Evolutionary conservation across 2,888 invertebrate species (phyloP).

Genomic region (Temnothorax ravouxi): DNA sequence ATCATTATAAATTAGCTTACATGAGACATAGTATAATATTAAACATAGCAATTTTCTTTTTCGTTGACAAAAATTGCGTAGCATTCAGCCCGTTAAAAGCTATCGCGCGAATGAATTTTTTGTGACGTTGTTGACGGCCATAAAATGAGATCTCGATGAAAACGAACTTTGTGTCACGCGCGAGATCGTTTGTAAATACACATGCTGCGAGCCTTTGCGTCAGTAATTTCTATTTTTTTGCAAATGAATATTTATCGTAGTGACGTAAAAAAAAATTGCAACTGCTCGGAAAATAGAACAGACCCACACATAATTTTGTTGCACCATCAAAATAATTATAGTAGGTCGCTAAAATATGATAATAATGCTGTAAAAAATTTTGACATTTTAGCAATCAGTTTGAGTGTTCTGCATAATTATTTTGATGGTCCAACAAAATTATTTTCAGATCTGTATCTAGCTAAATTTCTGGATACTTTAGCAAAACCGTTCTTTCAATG

Average conservation of each 20-base stretch:
- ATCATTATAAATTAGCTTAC: no score
- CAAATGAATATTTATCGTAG: constrained; percentile 29
- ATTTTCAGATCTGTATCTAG: no score
- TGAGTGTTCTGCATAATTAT: no score
- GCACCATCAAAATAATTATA: no score
- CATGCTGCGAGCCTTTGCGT: not conserved
- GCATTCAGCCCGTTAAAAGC: constrained; percentile 23
- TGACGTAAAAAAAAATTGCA: constrained; percentile 25
- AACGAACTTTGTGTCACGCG: constrained; percentile 19
- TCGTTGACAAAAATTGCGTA: not conserved
- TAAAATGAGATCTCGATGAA: constrained; percentile 41
- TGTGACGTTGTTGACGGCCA: constrained; percentile 10
- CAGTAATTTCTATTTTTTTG: constrained; percentile 20
- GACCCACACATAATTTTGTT: not conserved
- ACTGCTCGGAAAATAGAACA: not conserved
- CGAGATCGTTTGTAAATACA: constrained; percentile 29
- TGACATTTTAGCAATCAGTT: no score
- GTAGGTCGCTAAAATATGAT: no score
- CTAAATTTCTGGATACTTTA: no score
- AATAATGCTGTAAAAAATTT: no score
- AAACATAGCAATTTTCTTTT: not conserved
- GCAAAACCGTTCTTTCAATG: no score
- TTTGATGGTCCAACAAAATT: no score
- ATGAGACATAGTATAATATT: not conserved
- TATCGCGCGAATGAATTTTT: constrained; percentile 40